Evolutionary conservation across 2,797 vertebrate species (phyloP).

Genomic region (Peromyscus attwateri): DNA sequence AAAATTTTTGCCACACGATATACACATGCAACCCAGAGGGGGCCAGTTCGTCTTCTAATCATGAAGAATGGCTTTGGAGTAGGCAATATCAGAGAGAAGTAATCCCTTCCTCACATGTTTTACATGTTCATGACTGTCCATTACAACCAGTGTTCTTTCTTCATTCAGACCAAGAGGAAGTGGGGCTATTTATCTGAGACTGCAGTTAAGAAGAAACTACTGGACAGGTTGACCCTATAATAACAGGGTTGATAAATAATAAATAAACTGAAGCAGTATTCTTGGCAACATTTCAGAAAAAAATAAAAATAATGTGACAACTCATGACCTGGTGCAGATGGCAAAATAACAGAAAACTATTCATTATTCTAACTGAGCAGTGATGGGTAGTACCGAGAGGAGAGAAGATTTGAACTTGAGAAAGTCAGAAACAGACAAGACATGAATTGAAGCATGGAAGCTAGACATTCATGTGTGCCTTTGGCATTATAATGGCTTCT

Average conservation of each 20-base stretch:
- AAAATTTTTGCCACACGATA: not conserved
- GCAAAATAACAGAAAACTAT: not conserved
- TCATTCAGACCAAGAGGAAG: not conserved
- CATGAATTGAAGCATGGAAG: not conserved
- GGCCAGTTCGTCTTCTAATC: not conserved
- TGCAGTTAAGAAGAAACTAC: not conserved
- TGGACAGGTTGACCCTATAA: not conserved
- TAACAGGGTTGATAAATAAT: not conserved
- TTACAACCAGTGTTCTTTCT: not conserved
- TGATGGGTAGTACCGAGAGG: not conserved
- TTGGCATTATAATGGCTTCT: not conserved
- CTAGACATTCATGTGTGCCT: not conserved
- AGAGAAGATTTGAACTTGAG: not conserved
- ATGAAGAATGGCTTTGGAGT: not conserved
- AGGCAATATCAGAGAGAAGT: not conserved
- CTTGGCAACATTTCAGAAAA: conserved; percentile 13
- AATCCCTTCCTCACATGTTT: not conserved
- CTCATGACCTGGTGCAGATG: not conserved
- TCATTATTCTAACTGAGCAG: not conserved
- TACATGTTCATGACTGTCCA: not conserved
- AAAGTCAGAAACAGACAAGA: not conserved
- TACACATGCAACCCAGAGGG: not conserved
- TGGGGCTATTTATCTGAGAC: not conserved
- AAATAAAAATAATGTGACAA: not conserved
- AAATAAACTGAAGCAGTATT: not conserved